phyloP scores from a whole-genome alignment of 2,113 vertebrate genomes.

The Pelodiscus sinensis region DNA sequence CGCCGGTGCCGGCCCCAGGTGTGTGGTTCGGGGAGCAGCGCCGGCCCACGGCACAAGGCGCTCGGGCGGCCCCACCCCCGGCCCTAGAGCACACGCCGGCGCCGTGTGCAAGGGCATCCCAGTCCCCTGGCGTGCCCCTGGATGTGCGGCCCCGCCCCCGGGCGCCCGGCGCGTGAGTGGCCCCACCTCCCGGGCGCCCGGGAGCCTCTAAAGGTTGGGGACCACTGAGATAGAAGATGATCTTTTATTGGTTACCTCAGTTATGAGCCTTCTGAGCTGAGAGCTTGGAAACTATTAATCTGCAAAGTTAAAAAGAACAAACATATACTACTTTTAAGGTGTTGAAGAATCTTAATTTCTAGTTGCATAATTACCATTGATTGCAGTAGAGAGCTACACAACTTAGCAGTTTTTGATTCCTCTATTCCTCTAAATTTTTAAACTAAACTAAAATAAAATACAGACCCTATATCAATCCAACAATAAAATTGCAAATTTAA shows the following conservation, averaged over 20 bases:
- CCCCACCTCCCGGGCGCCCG: no score
- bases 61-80: no score
- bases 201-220: no score
- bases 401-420: not conserved
- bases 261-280: not conserved
- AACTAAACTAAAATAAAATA: not conserved
- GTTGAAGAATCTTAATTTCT: not conserved
- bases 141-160: no score
- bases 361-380: not conserved
- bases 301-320: not conserved
- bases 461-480: not conserved
- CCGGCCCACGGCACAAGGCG: no score
- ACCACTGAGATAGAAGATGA: not conserved
- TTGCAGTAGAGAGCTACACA: not conserved
- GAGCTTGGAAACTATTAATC: not conserved
- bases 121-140: no score
- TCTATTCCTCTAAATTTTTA: fast-evolving
- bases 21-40: no score
- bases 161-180: no score
- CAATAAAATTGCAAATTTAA: not conserved
- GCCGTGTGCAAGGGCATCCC: no score
- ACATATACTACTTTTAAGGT: not conserved
- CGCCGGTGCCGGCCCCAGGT: no score
- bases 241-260: not conserved
- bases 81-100: no score